phyloP scores from a whole-genome alignment of 2,113 vertebrate genomes.

The Hoplias malabaricus region DNA sequence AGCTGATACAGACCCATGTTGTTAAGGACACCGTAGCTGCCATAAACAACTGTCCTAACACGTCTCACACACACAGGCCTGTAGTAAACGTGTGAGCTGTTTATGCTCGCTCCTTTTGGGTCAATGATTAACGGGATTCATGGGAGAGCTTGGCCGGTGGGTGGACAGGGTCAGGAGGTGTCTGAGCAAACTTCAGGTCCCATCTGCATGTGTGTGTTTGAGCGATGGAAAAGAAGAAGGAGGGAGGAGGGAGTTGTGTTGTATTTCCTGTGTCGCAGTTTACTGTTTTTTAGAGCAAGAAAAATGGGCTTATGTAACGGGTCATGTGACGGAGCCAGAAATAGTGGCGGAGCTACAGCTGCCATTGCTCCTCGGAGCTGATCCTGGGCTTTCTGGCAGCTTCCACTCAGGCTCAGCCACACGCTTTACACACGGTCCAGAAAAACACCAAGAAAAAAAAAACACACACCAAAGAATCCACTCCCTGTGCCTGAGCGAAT shows the following conservation, averaged over 20 bases:
- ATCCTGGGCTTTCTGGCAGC: constrained; percentile 76
- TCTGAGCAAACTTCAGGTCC: constrained; percentile 63
- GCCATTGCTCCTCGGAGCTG: constrained; percentile 77
- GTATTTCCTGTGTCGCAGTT: constrained; percentile 80
- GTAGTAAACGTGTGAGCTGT: background rate
- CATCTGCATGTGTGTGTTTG: constrained; percentile 45
- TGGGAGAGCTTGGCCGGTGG: constrained; percentile 46
- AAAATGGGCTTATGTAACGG: constrained; percentile 84
- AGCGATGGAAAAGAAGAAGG: background rate
- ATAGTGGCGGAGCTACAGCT: constrained; percentile 82
- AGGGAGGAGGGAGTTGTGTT: constrained; percentile 46
- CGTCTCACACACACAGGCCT: background rate
- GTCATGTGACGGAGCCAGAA: constrained; percentile 83
- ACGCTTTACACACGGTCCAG: constrained; percentile 55
- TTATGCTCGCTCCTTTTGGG: constrained; percentile 10
- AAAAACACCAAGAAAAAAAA: constrained; percentile 53
- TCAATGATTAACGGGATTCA: constrained; percentile 69
- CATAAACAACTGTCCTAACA: constrained; percentile 13
- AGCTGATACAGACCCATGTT: no score
- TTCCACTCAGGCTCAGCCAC: constrained; percentile 71
- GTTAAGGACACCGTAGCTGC: no score
- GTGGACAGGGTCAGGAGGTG: constrained; percentile 55
- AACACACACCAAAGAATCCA: background rate
- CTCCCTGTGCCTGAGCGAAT: constrained; percentile 1
- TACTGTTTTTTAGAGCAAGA: constrained; percentile 84